Base-by-base conservation (phyloP, 2,113 vertebrate species). In the Oryzias celebensis region DNA sequence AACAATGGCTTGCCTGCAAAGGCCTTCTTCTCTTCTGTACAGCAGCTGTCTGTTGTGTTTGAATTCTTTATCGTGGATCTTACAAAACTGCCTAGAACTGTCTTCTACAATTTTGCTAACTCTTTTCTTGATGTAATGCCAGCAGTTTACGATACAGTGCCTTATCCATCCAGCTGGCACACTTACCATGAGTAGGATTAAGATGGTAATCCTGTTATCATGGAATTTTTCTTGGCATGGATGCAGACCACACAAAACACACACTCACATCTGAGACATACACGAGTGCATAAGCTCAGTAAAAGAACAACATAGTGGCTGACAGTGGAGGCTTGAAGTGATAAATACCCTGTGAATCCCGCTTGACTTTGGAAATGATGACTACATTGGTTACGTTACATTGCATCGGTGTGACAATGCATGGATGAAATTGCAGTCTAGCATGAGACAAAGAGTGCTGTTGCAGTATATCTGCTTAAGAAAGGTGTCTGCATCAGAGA, bases 181-280 rank as follows among this genome's bases (percentile, higher is more conserved):
- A 83, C 82, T 85, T 77, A 78, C 83, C 63, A 45, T 81, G 82
- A 89, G 89, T 84, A 68, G 77, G 87, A 80, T 86, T 86, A 89
- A 88, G 79, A 86, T 85, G 66, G 80, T 88, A 90, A 90, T 90
- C 89, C 86, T 84, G 83, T 90, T 88, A 89, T 88, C 80, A 17
- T 74, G 77, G 80, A 86, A 86, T 82, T 85, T 74, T 84, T 77
- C 85, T 88, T 85, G 85, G 86, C 80, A 70, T 31, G 2, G 51
- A 78, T 28, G 24, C 71, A 77, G 31, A 72, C 66, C 41, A 67
- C 7, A 28, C 62, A 59, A 80, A 15, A 75, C 55, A 60, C 24
- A 58, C 71, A 73, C 10, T 3, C 53, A 42, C 42, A 68, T 36
- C 62, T 24, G 31, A 65, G 48, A 46, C 52, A 73, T 52, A 47